phyloP scores from a whole-genome alignment of 2,113 vertebrate genomes.

The Regulus satrapa region DNA sequence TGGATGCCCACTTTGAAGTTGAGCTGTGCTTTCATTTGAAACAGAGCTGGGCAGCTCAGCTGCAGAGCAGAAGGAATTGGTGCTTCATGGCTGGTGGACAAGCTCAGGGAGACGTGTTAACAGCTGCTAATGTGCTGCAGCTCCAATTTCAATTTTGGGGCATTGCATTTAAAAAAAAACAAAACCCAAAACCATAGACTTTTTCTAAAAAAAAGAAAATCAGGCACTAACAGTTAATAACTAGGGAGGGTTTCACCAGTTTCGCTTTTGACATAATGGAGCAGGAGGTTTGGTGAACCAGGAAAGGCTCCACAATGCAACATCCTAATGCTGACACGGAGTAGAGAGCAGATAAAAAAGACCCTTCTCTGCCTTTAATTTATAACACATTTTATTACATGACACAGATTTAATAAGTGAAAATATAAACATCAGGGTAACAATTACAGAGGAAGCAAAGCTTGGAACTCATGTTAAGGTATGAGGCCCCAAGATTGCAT shows the following conservation, averaged over 20 bases:
- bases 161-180: neutral
- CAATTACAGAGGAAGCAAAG: neutral
- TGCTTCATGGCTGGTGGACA: neutral
- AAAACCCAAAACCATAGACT: too few relatives aligned
- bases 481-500: neutral
- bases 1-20: slow-evolving; percentile 19
- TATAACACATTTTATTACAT: slow-evolving; percentile 9
- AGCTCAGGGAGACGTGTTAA: slow-evolving; percentile 42
- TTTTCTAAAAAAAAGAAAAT: neutral
- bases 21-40: slow-evolving; percentile 23
- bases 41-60: neutral
- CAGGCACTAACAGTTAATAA: slow-evolving; percentile 22
- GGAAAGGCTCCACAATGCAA: neutral
- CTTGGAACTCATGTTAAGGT: neutral
- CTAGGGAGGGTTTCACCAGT: neutral
- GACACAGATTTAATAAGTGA: slow-evolving; percentile 20
- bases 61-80: neutral
- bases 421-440: slow-evolving; percentile 39
- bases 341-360: neutral
- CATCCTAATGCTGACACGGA: neutral
- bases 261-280: neutral
- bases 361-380: slow-evolving; percentile 1
- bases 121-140: slow-evolving; percentile 44
- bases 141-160: neutral
- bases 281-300: neutral